Conservation (phyloP, 2,888 invertebrate species). For the Pheosia tremula region DNA sequence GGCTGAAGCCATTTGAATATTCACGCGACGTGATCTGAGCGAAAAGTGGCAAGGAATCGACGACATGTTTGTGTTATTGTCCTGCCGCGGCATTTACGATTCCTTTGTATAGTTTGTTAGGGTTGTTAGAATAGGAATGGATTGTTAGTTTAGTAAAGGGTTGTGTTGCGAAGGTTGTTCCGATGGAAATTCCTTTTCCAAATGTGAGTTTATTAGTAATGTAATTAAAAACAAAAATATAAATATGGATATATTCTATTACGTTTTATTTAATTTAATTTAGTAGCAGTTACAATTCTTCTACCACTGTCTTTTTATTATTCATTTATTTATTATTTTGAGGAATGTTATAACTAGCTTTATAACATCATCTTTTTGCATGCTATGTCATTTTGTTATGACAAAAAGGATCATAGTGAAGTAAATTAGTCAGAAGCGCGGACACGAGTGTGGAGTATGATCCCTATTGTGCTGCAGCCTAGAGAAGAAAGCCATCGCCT, state of each 20-base stretch:
- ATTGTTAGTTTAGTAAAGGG: background rate
- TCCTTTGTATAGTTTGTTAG: background rate
- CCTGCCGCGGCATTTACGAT: background rate
- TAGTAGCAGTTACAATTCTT: too few species aligned
- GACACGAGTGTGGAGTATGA: conserved; percentile 36
- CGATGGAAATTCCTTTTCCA: too few species aligned
- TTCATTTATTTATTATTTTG: too few species aligned
- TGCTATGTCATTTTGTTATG: too few species aligned
- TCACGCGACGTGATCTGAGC: conserved; percentile 24
- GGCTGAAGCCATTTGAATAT: conserved; percentile 30
- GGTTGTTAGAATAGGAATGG: background rate
- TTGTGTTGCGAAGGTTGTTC: background rate
- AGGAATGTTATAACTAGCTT: too few species aligned
- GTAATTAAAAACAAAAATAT: too few species aligned
- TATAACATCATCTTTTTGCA: too few species aligned
- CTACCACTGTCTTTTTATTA: too few species aligned
- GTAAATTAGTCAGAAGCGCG: conserved; percentile 21
- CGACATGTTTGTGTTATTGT: conserved; percentile 7
- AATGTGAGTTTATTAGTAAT: too few species aligned
- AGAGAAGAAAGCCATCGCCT: conserved; percentile 34
- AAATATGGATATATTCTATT: too few species aligned
- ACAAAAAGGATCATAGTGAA: conserved; percentile 15
- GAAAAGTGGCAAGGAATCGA: conserved; percentile 16
- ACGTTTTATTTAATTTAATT: too few species aligned
- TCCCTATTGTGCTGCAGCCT: conserved; percentile 36